These are phyloP conservation scores for Chlorops oryzae DNA, from an alignment of 1,140 invertebrate genomes.

Conservation along the genomic window DNA sequence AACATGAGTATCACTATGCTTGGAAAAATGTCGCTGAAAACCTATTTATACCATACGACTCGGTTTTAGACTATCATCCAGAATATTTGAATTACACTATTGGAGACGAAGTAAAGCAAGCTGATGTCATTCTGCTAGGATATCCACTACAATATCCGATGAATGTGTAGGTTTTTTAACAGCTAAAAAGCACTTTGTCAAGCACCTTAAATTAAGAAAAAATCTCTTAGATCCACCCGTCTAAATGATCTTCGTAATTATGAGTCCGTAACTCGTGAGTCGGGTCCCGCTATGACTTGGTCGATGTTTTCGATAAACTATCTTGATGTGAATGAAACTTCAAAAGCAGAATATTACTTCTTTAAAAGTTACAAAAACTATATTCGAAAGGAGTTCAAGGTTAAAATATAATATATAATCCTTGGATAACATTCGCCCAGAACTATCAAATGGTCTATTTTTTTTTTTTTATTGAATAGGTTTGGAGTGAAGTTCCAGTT, in stretches of 20 bases:
- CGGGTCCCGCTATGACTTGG: constrained; percentile 56
- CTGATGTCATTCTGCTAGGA: constrained; percentile 52
- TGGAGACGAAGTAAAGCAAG: constrained; percentile 52
- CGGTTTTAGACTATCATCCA: constrained; percentile 51
- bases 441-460: too few relatives aligned
- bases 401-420: constrained; percentile 17
- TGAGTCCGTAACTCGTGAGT: constrained; percentile 49
- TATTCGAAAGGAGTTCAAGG: constrained; percentile 52
- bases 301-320: constrained; percentile 54
- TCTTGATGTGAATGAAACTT: constrained; percentile 40
- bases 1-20: too few relatives aligned
- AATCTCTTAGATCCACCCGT: constrained; percentile 29
- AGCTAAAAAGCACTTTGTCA: background rate
- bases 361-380: constrained; percentile 51
- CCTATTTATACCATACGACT: constrained; percentile 49
- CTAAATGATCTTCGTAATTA: constrained; percentile 53
- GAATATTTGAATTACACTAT: constrained; percentile 50
- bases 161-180: constrained; percentile 31
- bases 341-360: constrained; percentile 48
- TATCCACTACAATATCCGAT: constrained; percentile 53
- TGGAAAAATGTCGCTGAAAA: constrained; percentile 52
- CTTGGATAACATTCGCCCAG: constrained; percentile 18
- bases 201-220: background rate
- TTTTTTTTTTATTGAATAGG: too few relatives aligned
- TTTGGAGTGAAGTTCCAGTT: constrained; percentile 52